Conservation (phyloP, 2,113 vertebrate species). For the Erythrocercus mccallii region DNA sequence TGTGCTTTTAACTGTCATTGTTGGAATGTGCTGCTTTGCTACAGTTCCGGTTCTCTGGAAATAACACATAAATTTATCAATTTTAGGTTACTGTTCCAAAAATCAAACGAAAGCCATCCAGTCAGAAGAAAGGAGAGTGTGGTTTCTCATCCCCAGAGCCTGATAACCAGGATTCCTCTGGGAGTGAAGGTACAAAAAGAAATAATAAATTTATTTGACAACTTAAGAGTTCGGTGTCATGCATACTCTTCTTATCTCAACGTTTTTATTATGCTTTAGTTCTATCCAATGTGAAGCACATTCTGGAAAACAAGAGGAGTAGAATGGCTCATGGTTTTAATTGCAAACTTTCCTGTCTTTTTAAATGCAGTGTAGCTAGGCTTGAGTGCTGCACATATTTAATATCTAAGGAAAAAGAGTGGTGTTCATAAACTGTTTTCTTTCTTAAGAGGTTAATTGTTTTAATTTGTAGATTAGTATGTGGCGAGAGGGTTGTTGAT, state of each 20-base stretch:
- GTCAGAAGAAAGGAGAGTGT: slow-evolving; percentile 86
- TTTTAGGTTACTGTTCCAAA: slow-evolving; percentile 90
- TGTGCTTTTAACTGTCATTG: not conserved
- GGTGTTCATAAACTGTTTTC: not conserved
- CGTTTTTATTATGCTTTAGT: not conserved
- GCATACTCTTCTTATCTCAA: not conserved
- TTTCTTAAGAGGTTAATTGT: not conserved
- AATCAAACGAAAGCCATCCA: slow-evolving; percentile 86
- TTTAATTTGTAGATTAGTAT: not conserved
- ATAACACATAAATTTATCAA: not conserved
- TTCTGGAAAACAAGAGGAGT: not conserved
- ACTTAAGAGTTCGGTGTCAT: not conserved
- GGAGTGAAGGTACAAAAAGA: slow-evolving; percentile 86
- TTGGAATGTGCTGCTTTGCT: not conserved
- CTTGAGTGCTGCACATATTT: not conserved
- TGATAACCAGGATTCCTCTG: slow-evolving; percentile 94
- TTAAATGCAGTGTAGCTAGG: not conserved
- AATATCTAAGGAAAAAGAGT: not conserved
- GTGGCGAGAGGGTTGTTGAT: not conserved
- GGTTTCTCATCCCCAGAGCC: slow-evolving; percentile 95
- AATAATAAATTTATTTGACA: not conserved
- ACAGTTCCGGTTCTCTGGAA: not conserved
- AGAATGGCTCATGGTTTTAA: not conserved
- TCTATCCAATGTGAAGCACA: accelerated
- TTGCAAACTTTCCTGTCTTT: not conserved